A percentile compares a stretch with the other conserved stretches of the same genome.
Conservation (phyloP, 2,888 invertebrate species). For the Endotricha flammealis region DNA sequence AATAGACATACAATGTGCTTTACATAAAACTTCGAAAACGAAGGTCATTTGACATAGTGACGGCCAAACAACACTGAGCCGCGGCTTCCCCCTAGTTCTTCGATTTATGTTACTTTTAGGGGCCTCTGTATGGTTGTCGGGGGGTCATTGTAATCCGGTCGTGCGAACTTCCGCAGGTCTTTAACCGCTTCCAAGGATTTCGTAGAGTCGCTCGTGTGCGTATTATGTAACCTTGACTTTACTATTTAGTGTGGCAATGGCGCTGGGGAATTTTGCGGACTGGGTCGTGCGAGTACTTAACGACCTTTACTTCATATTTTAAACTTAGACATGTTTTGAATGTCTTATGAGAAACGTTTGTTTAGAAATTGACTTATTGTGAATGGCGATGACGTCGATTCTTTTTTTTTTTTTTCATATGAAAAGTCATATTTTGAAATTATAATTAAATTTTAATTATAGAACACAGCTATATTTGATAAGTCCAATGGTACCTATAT, state of each 20-base stretch:
- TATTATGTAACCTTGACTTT: constrained; percentile 59
- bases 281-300: too few relatives aligned
- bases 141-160: constrained; percentile 42
- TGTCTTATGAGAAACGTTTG: too few relatives aligned
- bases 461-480: too few relatives aligned
- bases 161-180: constrained; percentile 63
- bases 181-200: constrained; percentile 65
- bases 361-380: too few relatives aligned
- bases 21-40: constrained; percentile 19
- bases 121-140: constrained; percentile 40
- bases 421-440: too few relatives aligned
- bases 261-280: constrained; percentile 22
- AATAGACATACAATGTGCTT: constrained; percentile 18
- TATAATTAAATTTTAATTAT: too few relatives aligned
- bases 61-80: constrained; percentile 8
- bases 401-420: too few relatives aligned
- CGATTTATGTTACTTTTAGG: not conserved
- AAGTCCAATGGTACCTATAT: too few relatives aligned
- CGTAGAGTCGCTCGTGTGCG: constrained; percentile 54
- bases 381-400: too few relatives aligned
- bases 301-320: too few relatives aligned
- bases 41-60: constrained; percentile 21
- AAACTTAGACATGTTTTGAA: too few relatives aligned
- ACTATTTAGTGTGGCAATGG: constrained; percentile 50
- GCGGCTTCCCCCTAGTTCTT: constrained; percentile 1